Percentiles rank a stretch among this genome's conserved stretches.
Evolutionary conservation across 2,888 invertebrate species (phyloP).

Genomic region (Ommatoiulus sabulosus): DNA sequence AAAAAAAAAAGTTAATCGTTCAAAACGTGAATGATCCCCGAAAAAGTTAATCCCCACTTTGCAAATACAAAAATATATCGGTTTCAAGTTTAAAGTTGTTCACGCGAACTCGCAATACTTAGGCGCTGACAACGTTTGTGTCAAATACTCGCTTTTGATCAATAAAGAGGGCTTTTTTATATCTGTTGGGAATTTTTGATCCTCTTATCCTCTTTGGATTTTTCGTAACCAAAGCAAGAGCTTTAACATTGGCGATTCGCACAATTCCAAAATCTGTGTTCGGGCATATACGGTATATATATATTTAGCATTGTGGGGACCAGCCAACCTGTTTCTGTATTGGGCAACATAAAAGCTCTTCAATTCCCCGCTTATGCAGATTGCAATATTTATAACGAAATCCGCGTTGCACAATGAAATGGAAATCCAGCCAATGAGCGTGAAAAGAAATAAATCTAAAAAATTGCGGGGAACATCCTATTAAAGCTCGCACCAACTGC

Average conservation of each 20-base stretch:
- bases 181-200: not conserved
- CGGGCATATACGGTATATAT: not conserved
- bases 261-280: not conserved
- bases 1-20: too few relatives aligned
- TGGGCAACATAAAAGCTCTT: not conserved
- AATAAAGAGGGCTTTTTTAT: not conserved
- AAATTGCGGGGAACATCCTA: constrained; percentile 5
- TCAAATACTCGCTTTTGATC: not conserved
- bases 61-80: too few relatives aligned
- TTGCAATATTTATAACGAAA: constrained; percentile 36
- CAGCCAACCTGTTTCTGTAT: not conserved
- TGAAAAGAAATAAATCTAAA: constrained; percentile 40
- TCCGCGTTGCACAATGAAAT: not conserved
- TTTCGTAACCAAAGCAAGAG: constrained; percentile 35
- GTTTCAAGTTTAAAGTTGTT: too few relatives aligned
- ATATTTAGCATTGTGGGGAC: not conserved
- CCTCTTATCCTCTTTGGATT: not conserved
- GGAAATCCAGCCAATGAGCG: constrained; percentile 16
- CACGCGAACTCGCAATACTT: too few relatives aligned
- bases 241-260: not conserved
- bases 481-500: not conserved
- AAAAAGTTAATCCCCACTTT: too few relatives aligned
- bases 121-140: not conserved
- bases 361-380: not conserved
- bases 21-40: too few relatives aligned